phyloP scores from a whole-genome alignment of 1,140 invertebrate genomes.

The Brachionus rotundiformis region DNA sequence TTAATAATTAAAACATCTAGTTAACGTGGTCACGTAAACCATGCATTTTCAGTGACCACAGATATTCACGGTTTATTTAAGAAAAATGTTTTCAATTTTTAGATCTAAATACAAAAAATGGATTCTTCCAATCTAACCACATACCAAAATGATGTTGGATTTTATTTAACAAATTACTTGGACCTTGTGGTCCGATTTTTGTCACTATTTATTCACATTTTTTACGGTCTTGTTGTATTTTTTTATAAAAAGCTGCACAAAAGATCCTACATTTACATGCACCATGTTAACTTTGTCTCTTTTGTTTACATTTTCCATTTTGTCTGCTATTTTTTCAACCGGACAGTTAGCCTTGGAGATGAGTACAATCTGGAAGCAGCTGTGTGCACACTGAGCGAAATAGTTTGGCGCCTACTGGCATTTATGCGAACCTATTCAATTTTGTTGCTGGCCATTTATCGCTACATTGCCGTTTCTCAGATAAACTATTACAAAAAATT shows the following conservation, averaged over 20 bases:
- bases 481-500: not conserved
- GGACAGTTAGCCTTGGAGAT: not conserved
- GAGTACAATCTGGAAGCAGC: not conserved
- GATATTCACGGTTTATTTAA: no score
- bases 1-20: no score
- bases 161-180: not conserved
- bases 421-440: constrained; percentile 15
- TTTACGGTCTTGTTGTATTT: not conserved
- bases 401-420: not conserved
- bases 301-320: constrained; percentile 3
- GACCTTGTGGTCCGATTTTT: not conserved
- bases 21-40: no score
- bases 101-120: not conserved
- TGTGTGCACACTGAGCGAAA: not conserved
- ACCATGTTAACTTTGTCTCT: constrained; percentile 21
- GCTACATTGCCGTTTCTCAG: not conserved
- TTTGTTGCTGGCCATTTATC: constrained; percentile 1
- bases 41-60: no score
- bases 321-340: not conserved
- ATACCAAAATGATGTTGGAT: not conserved
- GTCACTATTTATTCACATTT: not conserved
- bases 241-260: not conserved
- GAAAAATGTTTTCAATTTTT: no score
- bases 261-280: constrained; percentile 37
- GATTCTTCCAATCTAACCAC: not conserved